Base-by-base conservation (phyloP, 2,113 vertebrate genomes). In the Todiramphus chloris region DNA sequence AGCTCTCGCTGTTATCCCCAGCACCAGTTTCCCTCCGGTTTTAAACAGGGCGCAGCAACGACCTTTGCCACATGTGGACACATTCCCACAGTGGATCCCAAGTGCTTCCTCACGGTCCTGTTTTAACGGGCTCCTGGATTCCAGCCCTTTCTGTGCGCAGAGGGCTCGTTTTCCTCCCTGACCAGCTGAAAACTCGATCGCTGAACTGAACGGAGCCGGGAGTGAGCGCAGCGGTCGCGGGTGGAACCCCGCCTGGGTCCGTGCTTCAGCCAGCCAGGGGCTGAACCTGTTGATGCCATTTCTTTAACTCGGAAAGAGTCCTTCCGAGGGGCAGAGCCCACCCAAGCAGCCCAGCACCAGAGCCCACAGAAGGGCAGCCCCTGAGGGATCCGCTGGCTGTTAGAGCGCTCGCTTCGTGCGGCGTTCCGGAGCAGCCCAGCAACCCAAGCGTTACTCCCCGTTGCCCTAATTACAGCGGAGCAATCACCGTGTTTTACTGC, bases 191-290 rank as follows among this genome's bases (percentile, higher is more conserved):
- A 81, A 73, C 58, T 72, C 2, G 0, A 31, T 74, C 55, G 10
- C 20, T 11, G 15, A 19, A 55, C 14, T 11, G 17, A 73, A 18
- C 0, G 0, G 68, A 58, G 80, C 24, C 19, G 33, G 80, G 95
- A 87, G 62, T 3, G 9, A 2, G 21, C 53, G 41, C 0, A 0
- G 55, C 50, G 44, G 46, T 9, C 0, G 0, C 0, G 0, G 41
- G 51, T 6, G 15, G 53, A 50, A 56, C 31, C 66, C 28, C 5
- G 21, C 0, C 1, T 10, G 55, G 53, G 50, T 51, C 89, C 56
- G 28, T 37, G 70, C 70, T 50, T 13, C 25, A 24, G 50, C 16
- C 77, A 27, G 18, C 35, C 3, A 11, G 16, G 35, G 43, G 74
- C 68, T 75, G 46, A 83, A 35, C 62, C 58, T 60, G 17, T 37